Conservation (phyloP, 2,113 vertebrate genomes). For the Climacteris rufus region DNA sequence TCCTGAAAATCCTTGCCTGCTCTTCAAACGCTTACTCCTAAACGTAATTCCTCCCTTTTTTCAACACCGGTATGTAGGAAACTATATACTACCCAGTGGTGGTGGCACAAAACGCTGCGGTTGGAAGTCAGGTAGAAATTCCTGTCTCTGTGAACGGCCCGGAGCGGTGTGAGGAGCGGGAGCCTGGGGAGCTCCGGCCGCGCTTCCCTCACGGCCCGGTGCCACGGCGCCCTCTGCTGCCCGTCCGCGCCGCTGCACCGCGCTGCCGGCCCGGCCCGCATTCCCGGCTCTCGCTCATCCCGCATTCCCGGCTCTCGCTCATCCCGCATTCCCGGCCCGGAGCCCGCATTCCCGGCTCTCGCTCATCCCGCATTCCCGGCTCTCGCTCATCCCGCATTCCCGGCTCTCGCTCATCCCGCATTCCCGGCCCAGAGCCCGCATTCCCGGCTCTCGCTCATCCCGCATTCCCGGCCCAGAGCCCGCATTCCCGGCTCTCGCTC, state of each 20-base stretch:
- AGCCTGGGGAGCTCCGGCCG: no score
- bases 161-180: not conserved
- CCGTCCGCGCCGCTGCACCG: not conserved
- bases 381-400: no score
- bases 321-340: no score
- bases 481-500: not conserved
- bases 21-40: not conserved
- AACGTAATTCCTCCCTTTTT: not conserved
- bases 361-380: not conserved
- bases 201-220: no score
- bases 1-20: not conserved
- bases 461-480: no score
- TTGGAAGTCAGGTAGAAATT: not conserved
- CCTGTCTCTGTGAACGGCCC: not conserved
- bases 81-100: accelerated
- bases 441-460: no score
- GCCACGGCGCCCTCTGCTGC: not conserved
- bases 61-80: not conserved
- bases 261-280: no score
- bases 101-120: not conserved
- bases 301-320: not conserved
- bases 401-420: no score
- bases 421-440: no score
- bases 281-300: no score
- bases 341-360: no score